Evolutionary conservation across 2,888 invertebrate species (phyloP).

Genomic region (Blastobasis lacticolella): DNA sequence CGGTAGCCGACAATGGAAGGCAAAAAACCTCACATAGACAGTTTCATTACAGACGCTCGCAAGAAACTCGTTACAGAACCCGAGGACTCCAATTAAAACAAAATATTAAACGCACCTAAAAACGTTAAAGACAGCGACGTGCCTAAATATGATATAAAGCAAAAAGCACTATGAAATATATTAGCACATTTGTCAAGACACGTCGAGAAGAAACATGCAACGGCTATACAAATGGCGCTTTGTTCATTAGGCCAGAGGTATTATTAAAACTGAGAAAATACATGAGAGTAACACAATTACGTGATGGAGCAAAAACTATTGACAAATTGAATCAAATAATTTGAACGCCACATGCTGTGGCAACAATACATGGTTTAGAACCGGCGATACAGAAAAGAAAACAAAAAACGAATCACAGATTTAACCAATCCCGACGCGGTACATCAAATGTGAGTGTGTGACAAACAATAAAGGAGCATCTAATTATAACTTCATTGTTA

Average conservation of each 20-base stretch:
- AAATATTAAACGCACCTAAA: conserved; percentile 1
- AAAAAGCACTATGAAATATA: conserved; percentile 21
- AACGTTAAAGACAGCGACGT: conserved; percentile 1
- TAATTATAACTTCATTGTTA: too few species aligned
- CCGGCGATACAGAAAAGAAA: conserved; percentile 14
- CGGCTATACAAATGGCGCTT: conserved; percentile 47
- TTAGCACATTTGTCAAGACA: conserved; percentile 23
- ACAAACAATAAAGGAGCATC: too few species aligned
- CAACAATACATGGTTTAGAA: conserved; percentile 28
- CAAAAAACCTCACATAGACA: conserved; percentile 28
- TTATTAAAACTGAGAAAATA: conserved; percentile 39
- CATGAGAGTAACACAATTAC: conserved; percentile 10
- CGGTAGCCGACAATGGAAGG: conserved; percentile 26
- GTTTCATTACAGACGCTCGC: conserved; percentile 33
- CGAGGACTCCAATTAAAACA: neutral
- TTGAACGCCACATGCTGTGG: conserved; percentile 32
- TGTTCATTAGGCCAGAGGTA: conserved; percentile 40
- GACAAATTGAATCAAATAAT: conserved; percentile 56
- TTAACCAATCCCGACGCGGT: conserved; percentile 4
- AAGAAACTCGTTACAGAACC: conserved; percentile 34
- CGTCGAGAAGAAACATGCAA: conserved; percentile 26
- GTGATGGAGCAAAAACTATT: conserved; percentile 40
- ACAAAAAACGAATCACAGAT: conserved; percentile 5
- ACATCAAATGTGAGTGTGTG: neutral
- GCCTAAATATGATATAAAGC: conserved; percentile 7